Evolutionary conservation across 2,888 invertebrate genomes (phyloP).

Genomic region (Pteria penguin): DNA sequence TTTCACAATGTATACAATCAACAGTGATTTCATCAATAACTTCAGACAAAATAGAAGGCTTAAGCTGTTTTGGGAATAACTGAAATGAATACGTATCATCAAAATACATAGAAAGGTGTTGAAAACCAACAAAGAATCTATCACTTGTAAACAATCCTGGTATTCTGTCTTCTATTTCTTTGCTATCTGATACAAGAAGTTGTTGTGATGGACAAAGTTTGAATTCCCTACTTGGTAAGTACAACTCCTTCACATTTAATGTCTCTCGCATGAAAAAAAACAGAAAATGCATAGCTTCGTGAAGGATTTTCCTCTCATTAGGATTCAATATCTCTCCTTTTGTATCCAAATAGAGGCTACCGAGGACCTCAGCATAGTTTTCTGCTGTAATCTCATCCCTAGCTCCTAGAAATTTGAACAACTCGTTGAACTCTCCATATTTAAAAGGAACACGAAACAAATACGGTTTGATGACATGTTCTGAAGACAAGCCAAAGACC

Average conservation of each 20-base stretch:
- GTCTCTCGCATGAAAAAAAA: no score
- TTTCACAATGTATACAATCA: neutral
- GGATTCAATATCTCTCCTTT: neutral
- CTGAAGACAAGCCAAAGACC: neutral
- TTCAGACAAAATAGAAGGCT: neutral
- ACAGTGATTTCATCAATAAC: neutral
- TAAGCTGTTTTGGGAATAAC: neutral
- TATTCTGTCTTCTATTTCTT: neutral
- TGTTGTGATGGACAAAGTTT: neutral
- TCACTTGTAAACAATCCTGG: neutral
- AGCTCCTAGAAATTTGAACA: neutral
- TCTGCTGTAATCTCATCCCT: neutral
- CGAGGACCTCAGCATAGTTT: neutral
- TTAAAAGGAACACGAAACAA: neutral
- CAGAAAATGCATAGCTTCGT: neutral
- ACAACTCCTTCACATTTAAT: no score
- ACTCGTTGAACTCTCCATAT: neutral
- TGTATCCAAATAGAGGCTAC: neutral
- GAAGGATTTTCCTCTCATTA: neutral
- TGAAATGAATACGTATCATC: neutral
- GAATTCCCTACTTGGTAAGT: neutral
- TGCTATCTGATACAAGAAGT: neutral
- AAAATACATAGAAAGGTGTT: neutral
- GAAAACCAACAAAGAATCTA: neutral
- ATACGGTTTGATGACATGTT: neutral